phyloP scores from a whole-genome alignment of 2,888 invertebrate species.

The Dynastes grantii region DNA sequence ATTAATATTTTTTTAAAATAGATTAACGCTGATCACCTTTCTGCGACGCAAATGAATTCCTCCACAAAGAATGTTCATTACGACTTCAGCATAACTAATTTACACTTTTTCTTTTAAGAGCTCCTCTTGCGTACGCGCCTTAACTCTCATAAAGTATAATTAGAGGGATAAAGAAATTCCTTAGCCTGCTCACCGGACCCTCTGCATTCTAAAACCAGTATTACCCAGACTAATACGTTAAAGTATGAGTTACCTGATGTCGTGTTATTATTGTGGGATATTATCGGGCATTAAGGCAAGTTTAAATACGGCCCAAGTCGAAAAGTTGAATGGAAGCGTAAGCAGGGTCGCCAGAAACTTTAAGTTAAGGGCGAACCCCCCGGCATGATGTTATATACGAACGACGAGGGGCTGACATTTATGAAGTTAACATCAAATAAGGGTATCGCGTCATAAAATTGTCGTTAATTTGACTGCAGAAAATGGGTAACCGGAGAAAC shows the following conservation, averaged over 20 bases:
- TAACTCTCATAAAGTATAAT: conserved; percentile 18
- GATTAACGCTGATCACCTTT: not conserved
- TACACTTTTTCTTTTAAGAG: not conserved
- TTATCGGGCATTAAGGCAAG: conserved; percentile 30
- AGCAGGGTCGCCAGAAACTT: conserved; percentile 12
- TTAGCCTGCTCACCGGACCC: not conserved
- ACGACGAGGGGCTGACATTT: conserved; percentile 40
- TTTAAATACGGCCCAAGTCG: conserved; percentile 9
- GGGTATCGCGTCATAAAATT: conserved; percentile 45
- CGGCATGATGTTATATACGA: not conserved
- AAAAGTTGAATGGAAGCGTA: conserved; percentile 11
- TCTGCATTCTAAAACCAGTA: conserved; percentile 8
- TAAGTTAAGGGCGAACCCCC: conserved; percentile 20
- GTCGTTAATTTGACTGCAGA: conserved; percentile 44
- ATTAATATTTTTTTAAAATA: not conserved
- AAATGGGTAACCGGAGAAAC: conserved; percentile 28
- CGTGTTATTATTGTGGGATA: conserved; percentile 25
- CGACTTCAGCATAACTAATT: conserved; percentile 8
- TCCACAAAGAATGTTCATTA: not conserved
- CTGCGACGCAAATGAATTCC: not conserved
- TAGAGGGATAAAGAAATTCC: conserved; percentile 22
- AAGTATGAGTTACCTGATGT: conserved; percentile 20
- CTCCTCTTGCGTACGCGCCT: not conserved
- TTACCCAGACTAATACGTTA: conserved; percentile 17
- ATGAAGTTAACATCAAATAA: conserved; percentile 42